phyloP scores from a whole-genome alignment of 2,888 invertebrate genomes.

The Philopedon plagiatum region DNA sequence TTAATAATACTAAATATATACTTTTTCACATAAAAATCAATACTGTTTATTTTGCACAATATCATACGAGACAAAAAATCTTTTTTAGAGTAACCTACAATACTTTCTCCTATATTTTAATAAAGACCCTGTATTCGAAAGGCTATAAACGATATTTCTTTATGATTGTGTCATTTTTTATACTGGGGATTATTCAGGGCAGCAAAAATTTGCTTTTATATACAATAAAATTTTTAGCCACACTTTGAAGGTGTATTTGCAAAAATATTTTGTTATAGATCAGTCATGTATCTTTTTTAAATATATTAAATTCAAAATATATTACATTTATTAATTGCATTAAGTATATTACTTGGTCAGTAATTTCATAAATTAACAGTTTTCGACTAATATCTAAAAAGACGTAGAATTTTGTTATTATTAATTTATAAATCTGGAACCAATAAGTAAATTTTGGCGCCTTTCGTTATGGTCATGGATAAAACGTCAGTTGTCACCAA shows the following conservation, averaged over 20 bases:
- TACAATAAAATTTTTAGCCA: constrained; percentile 54
- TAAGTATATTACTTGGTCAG: constrained; percentile 33
- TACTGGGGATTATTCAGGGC: constrained; percentile 58
- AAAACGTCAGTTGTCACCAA: too few relatives aligned
- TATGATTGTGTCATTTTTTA: constrained; percentile 62
- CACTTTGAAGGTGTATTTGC: constrained; percentile 54
- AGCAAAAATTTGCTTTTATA: constrained; percentile 53
- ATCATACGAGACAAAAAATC: constrained; percentile 60
- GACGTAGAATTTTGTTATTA: background rate
- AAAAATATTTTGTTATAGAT: constrained; percentile 55
- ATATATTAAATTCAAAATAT: constrained; percentile 36
- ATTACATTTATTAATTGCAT: constrained; percentile 42
- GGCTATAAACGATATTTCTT: constrained; percentile 67
- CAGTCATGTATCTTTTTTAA: constrained; percentile 58
- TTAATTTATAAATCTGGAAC: too few relatives aligned
- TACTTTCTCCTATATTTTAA: constrained; percentile 66
- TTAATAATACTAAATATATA: constrained; percentile 54
- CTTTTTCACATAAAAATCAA: constrained; percentile 63
- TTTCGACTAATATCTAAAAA: constrained; percentile 2
- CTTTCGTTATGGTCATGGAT: too few relatives aligned
- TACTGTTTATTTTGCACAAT: constrained; percentile 62
- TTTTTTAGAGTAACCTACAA: constrained; percentile 63
- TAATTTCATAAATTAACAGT: constrained; percentile 44
- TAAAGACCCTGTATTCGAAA: constrained; percentile 70
- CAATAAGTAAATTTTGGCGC: too few relatives aligned